Base-by-base conservation (phyloP, 2,113 vertebrate species). In the Alethe castanea region DNA sequence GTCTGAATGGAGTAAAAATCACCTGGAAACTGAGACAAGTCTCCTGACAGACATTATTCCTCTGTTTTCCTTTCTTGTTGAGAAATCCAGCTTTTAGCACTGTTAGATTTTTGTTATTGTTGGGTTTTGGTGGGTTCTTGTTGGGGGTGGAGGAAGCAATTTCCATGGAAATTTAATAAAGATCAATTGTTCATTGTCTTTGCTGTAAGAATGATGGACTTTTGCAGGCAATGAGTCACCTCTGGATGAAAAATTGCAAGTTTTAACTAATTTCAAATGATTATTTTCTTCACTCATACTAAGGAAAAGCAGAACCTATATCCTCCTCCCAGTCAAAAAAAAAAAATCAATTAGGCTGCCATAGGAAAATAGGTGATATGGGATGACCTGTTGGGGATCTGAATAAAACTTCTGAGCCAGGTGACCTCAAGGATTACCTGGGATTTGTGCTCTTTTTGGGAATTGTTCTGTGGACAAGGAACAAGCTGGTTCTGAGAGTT, bases 111-210 rank as follows among this genome's bases (percentile, higher is more conserved):
- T 53, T 53, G 3, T 38, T 48, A 3, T 38, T 24, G 10, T 19
- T 69, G 33, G 1, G 4, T 54, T 74, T 73, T 61, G 18, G 5
- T 61, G 59, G 3, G 6, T 48, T 83, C 4, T 48, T 79, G 78
- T 36, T 6, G 7, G 4, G 6, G 3, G 0, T 16, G 4, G 12
- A 19, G 9, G 5, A 17, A 79, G 19, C 47, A 1, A 52, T 67
- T 87, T 66, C 44, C 48, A 31, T 44, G 24, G 24, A 19, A 72
- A 88, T 26, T 31, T 19, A 35, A 6, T 35, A 24, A 18, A 52
- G 4, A 29, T 62, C 44, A 33, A 2, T 50, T 33, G 23, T 31
- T 81, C 15, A 2, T 65, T 85, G 70, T 50, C 47, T 47, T 90
- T 85, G 22, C 4, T 29, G 25, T 15, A 66, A 85, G 78, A 74